phyloP scores from a whole-genome alignment of 2,797 vertebrate species.

The Knipowitschia caucasica region DNA sequence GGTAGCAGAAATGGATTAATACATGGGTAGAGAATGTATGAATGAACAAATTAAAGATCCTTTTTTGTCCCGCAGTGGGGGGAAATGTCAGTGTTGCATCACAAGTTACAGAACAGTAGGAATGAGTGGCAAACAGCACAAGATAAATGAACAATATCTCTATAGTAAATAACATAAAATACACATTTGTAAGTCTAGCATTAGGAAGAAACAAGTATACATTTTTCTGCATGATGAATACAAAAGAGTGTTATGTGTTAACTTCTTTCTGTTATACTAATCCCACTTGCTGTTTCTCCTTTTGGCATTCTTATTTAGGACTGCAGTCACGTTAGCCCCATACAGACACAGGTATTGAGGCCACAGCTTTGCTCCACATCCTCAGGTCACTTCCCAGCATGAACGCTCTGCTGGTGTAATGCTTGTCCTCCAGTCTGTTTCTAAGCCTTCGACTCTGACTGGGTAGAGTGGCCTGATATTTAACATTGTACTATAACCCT shows the following conservation, averaged over 20 bases:
- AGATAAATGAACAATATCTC: no score
- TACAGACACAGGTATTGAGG: constrained; percentile 45
- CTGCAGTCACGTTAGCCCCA: constrained; percentile 3
- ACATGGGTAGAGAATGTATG: no score
- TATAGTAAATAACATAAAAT: no score
- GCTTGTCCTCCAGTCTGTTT: background rate
- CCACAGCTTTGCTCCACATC: constrained; percentile 28
- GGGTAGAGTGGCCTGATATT: constrained; percentile 1
- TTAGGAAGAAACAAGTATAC: background rate
- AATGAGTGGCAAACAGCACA: no score
- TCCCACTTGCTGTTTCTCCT: background rate
- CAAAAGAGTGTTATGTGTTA: background rate
- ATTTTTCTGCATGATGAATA: background rate
- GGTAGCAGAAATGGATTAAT: no score
- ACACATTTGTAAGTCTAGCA: no score
- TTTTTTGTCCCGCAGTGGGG: no score
- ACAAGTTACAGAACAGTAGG: no score
- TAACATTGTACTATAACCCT: background rate
- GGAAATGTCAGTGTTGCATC: no score
- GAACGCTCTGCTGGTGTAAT: constrained; percentile 1
- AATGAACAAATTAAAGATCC: no score
- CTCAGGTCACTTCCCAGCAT: constrained; percentile 39
- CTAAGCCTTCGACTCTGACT: background rate
- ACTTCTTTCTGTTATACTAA: background rate
- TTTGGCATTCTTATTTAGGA: background rate